A percentile compares a stretch with the other conserved stretches of the same genome.
These are phyloP conservation scores for Osmerus eperlanus DNA, from an alignment of 2,113 vertebrate species.

Conservation along the genomic window DNA sequence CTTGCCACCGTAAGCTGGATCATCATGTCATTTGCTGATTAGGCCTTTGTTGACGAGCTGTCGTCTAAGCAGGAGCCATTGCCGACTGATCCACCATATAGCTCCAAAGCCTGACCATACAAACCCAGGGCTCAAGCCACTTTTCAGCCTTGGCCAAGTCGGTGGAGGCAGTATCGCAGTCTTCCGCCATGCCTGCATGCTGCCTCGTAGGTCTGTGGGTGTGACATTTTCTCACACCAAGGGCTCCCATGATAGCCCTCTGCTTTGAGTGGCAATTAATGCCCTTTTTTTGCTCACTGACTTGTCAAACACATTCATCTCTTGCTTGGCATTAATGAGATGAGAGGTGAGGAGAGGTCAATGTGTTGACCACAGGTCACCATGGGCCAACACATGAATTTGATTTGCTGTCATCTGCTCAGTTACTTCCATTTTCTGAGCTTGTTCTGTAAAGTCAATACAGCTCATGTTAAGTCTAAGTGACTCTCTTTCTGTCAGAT, in stretches of 20 bases:
- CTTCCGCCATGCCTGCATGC: slow-evolving; percentile 42
- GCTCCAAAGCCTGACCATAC: slow-evolving; percentile 40
- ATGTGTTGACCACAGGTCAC: neutral
- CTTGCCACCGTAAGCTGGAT: slow-evolving; percentile 53
- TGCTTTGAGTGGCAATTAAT: slow-evolving; percentile 75
- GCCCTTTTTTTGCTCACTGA: slow-evolving; percentile 74
- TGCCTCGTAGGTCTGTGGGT: slow-evolving; percentile 54
- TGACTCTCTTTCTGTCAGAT: neutral
- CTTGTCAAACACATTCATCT: slow-evolving; percentile 74
- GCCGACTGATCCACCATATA: slow-evolving; percentile 31
- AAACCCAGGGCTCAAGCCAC: slow-evolving; percentile 1
- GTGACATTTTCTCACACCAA: slow-evolving; percentile 66
- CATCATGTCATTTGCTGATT: slow-evolving; percentile 65
- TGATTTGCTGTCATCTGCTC: neutral
- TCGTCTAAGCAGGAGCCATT: slow-evolving; percentile 28
- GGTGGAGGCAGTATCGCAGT: slow-evolving; percentile 40
- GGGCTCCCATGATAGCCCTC: slow-evolving; percentile 67
- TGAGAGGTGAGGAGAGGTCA: neutral
- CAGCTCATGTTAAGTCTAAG: slow-evolving; percentile 25
- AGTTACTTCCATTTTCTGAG: neutral
- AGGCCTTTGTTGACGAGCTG: slow-evolving; percentile 49
- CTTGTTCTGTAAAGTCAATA: slow-evolving; percentile 20
- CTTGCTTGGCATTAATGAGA: slow-evolving; percentile 44
- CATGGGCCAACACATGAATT: neutral
- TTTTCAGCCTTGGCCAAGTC: slow-evolving; percentile 49